Base-by-base conservation (phyloP, 2,113 vertebrate species). In the Dryoscopus gambensis region DNA sequence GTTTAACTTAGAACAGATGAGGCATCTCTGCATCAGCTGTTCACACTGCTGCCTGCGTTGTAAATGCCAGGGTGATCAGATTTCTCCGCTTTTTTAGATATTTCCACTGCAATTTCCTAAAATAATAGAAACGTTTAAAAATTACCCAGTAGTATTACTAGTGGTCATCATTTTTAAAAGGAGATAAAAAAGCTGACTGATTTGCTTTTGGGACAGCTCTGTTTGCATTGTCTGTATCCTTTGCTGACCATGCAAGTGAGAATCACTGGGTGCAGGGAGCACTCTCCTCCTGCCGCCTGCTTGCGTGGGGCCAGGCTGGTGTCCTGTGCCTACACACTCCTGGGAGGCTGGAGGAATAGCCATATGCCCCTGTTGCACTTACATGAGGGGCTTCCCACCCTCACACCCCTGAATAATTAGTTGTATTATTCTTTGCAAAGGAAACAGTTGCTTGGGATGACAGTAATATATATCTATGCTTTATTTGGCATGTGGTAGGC, bases 301-400 rank as follows among this genome's bases (percentile, higher is more conserved):
- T 59, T 52, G 6, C 1, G 0, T 25, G 23, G 27, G 5, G 11
- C 8, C 1, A 7, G 30, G 13, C 31, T 79, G 52, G 20, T 16
- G 64, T 83, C 1, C 0, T 33, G 40, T 50, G 27, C 27, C 49
- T 52, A 4, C 23, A 24, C 15, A 5, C 12, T 76, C 21, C 25
- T 59, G 47, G 47, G 13, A 77, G 44, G 10, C 3, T 3, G 12
- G 30, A 86, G 46, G 16, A 74, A 25, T 15, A 28, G 7, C 23
- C 30, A 16, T 1, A 0, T 49, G 67, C 7, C 18, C 28, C 50
- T 6, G 2, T 2, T 65, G 15, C 46, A 49, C n/a, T 37, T 18
- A 6, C 2, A 24, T 2, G 1, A 3, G 25, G 13, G 7, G 9
- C 18, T 37, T 84, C 10, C 11, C 40, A 60, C 18, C 30, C 18